Evolutionary conservation across 2,888 invertebrate species (phyloP), one percentile per base, ranked within the genome.

Genomic region (Brassicogethes aeneus): DNA sequence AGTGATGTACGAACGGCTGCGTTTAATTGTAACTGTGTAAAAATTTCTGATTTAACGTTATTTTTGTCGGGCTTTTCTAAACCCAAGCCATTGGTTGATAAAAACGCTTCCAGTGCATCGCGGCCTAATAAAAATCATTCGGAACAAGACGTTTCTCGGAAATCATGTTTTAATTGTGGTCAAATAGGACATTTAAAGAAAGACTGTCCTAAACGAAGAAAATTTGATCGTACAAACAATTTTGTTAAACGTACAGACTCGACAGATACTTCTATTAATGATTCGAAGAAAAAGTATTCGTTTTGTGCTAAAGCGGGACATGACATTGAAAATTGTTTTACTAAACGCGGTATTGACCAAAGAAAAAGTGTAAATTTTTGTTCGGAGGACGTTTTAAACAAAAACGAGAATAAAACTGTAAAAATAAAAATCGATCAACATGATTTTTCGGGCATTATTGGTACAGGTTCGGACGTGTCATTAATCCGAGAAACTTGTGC

Each of bases 401-500:
- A 13, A 12, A 33, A 23, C 15, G 17, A 17, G 17, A 17, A 37
- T n/a, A n/a, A n/a, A n/a, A n/a, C n/a, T n/a, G n/a, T n/a, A n/a
- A 16, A 16, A 2, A 15, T 23, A 7, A 23, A 39, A 5, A 13
- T 43, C n/a, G 37, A 43, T 37, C 34, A 34, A 17, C 32, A 14
- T 5, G 15, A 17, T n/a, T 15, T 32, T 1, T 14, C 3, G 12
- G 39, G 39, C 15, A 36, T 42, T 30, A 23, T 42, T 35, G 43
- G 40, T 32, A 43, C 43, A 7, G 43, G 43, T 14, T 39, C 43
- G 10, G 49, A 49, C 29, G 41, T 47, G n/a, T n/a, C n/a, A n/a
- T n/a, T n/a, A n/a, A n/a, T n/a, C n/a, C n/a, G n/a, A n/a, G n/a
- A n/a, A n/a, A n/a, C n/a, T n/a, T n/a, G n/a, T n/a, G n/a, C n/a